Evolutionary conservation across 2,113 vertebrate species (phyloP).

Genomic region (Saguinus midas): DNA sequence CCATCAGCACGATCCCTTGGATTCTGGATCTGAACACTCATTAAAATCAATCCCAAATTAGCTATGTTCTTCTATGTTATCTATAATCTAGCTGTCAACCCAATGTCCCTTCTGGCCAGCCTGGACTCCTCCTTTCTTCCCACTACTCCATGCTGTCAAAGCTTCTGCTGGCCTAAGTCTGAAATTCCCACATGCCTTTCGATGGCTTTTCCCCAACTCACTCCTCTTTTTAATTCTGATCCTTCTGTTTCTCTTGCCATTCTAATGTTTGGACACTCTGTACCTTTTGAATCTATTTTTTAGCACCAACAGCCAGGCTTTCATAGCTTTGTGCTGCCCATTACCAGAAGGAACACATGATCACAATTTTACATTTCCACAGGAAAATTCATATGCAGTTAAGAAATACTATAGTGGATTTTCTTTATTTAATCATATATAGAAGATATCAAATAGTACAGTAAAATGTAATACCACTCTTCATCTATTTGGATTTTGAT

Average conservation of each 20-base stretch:
- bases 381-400: not conserved
- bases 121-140: not conserved
- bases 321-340: not conserved
- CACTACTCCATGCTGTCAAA: not conserved
- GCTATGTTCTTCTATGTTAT: not conserved
- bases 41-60: not conserved
- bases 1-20: not conserved
- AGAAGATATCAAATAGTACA: not conserved
- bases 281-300: not conserved
- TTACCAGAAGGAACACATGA: not conserved
- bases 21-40: not conserved
- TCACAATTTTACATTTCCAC: not conserved
- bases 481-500: not conserved
- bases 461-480: not conserved
- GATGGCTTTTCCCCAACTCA: not conserved
- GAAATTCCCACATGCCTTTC: not conserved
- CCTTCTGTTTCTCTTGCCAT: not conserved
- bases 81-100: not conserved
- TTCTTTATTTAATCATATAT: not conserved
- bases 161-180: not conserved
- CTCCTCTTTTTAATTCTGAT: not conserved
- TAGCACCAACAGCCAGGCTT: not conserved
- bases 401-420: not conserved
- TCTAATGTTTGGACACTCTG: not conserved
- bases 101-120: not conserved